Percentiles rank a stretch among this genome's conserved stretches.
These are phyloP conservation scores for Drosophila leontia DNA, from an alignment of 1,140 invertebrate species.

Conservation along the genomic window DNA sequence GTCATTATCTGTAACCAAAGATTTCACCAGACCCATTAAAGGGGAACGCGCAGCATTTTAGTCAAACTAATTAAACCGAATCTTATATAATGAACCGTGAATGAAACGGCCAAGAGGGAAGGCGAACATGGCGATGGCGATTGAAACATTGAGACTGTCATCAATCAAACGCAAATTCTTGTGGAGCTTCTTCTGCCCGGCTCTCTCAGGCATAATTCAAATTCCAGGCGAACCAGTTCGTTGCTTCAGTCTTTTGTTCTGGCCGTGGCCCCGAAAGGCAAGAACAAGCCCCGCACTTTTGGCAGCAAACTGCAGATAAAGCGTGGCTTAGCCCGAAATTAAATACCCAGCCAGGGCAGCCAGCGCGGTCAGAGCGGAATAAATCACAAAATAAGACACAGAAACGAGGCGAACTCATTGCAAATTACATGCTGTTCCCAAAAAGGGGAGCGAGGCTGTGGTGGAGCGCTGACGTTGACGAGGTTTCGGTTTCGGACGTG, in stretches of 20 bases:
- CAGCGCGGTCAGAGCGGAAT: conserved; percentile 44
- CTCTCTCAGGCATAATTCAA: conserved; percentile 54
- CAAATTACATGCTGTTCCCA: conserved; percentile 72
- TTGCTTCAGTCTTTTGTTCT: conserved; percentile 73
- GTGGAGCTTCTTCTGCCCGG: conserved; percentile 12
- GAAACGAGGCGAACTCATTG: conserved; percentile 57
- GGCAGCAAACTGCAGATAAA: conserved; percentile 57
- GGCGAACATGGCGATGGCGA: conserved; percentile 27
- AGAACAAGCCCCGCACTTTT: conserved; percentile 21
- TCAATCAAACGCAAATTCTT: conserved; percentile 76
- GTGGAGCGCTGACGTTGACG: conserved; percentile 37
- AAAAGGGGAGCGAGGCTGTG: conserved; percentile 12
- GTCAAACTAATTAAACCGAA: conserved; percentile 70
- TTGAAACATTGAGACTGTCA: conserved; percentile 58
- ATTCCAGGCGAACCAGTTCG: conserved; percentile 75
- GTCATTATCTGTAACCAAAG: conserved; percentile 59
- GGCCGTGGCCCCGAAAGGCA: conserved; percentile 38
- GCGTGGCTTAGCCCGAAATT: conserved; percentile 68
- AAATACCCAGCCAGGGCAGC: conserved; percentile 38
- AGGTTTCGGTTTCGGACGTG: conserved; percentile 54
- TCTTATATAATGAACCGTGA: conserved; percentile 76
- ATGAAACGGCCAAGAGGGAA: conserved; percentile 32
- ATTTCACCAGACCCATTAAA: conserved; percentile 72
- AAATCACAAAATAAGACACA: conserved; percentile 68
- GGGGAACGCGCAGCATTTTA: conserved; percentile 50